A percentile compares a stretch with the other conserved stretches of the same genome.
These are phyloP conservation scores for Leptinotarsa rubiginosa DNA, from an alignment of 2,888 invertebrate genomes.

Conservation along the genomic window DNA sequence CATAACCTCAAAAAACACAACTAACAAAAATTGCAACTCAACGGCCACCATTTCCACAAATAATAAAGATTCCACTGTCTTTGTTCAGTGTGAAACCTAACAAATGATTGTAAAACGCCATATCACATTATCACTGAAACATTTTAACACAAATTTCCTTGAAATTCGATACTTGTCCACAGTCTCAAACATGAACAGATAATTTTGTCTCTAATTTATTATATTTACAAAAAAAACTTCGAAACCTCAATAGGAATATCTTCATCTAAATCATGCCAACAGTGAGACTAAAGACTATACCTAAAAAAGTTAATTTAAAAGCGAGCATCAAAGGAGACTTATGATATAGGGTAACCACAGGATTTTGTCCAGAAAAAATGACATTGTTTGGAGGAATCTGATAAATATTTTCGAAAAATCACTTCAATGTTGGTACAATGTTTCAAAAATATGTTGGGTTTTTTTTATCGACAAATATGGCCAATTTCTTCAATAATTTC, in stretches of 20 bases:
- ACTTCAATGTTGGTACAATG: no score
- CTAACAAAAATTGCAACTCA: conserved; percentile 16
- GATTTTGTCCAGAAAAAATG: no score
- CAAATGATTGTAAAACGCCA: conserved; percentile 52
- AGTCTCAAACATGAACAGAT: not conserved
- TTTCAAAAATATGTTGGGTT: no score
- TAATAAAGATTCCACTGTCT: conserved; percentile 10
- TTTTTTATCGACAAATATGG: no score
- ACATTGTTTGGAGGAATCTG: no score
- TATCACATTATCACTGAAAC: conserved; percentile 47
- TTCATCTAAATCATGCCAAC: not conserved
- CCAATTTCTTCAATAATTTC: no score
- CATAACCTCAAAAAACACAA: conserved; percentile 18
- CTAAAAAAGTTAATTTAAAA: not conserved
- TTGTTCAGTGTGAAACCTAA: not conserved
- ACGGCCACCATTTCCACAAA: not conserved
- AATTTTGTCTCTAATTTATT: not conserved
- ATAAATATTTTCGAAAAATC: no score
- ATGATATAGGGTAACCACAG: no score
- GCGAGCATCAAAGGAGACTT: not conserved
- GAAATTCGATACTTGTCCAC: not conserved
- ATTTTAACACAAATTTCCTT: conserved; percentile 12
- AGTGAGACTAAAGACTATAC: conserved; percentile 10
- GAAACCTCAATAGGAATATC: no score
- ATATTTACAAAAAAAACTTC: not conserved